Base-by-base conservation (phyloP, 2,797 vertebrate species). In the Cichlasoma orientale region DNA sequence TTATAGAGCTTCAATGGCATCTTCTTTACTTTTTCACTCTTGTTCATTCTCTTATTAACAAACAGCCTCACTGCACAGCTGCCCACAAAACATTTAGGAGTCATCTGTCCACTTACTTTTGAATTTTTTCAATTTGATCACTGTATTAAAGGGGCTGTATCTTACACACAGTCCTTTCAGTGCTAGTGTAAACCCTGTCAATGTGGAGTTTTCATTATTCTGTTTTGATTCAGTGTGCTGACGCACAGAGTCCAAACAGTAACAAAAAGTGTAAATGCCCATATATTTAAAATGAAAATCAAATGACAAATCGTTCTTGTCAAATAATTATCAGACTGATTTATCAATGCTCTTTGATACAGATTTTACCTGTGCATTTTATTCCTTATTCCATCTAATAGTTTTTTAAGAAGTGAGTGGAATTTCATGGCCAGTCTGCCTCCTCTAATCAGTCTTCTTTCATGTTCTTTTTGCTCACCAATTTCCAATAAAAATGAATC, bases 401-500 rank as follows among this genome's bases (percentile, higher is more conserved):
- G 41, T 68, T 61, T 71, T 68, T 74, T 36, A 27, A 77, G 38
- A 21, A 52, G 27, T 23, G 19, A 69, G 31, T 71, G 5, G 54
- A 74, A 84, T 79, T 79, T 31, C 47, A 21, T 18, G 29, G 33
- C 56, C 21, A 3, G 1, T 74, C 70, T 78, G 41, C 54, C 70
- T 44, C 21, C 58, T 74, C 23, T 36, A 54, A 76, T 77, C 47
- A 80, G 23, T 18, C 7, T 8, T 14, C 23, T 68, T 68, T 77
- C 13, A 63, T 36, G 23, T 56, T 25, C 52, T 72, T 21, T 31
- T 2, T 71, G 25, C 57, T 75, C 56, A 41, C 54, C 21, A 12
- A 31, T 70, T 79, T 23, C 23, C 75, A 77, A 38, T 38, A 16
- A 59, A 79, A 75, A 68, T 11, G 11, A 75, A 6, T 54, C 75